phyloP scores from a whole-genome alignment of 2,113 vertebrate species.

The Eublepharis macularius region DNA sequence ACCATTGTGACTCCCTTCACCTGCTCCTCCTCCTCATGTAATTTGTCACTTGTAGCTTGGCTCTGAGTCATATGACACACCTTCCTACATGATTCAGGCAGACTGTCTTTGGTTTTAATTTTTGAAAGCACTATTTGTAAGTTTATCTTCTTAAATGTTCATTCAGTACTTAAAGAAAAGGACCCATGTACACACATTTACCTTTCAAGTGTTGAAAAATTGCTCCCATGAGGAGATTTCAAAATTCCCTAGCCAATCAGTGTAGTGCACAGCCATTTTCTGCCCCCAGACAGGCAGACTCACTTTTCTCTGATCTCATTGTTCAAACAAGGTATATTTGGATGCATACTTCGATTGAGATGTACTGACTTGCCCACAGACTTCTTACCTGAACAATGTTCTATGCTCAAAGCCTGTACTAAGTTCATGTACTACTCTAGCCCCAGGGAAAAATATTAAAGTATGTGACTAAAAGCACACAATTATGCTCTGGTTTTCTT shows the following conservation, averaged over 20 bases:
- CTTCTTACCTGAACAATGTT: no score
- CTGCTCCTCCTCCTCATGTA: no score
- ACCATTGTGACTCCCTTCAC: no score
- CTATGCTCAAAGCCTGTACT: not conserved
- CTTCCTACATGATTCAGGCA: not conserved
- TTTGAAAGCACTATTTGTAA: not conserved
- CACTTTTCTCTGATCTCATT: not conserved
- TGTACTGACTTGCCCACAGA: no score
- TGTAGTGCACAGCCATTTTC: not conserved
- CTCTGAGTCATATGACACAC: not conserved
- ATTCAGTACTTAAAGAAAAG: not conserved
- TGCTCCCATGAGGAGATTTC: not conserved
- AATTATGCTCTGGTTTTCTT: constrained; percentile 52
- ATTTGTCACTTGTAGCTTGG: no score
- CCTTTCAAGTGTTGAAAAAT: not conserved
- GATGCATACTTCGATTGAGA: no score
- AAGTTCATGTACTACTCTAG: not conserved
- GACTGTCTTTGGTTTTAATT: not conserved
- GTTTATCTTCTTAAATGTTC: no score
- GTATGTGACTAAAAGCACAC: constrained; percentile 32
- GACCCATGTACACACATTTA: not conserved
- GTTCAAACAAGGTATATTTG: constrained; percentile 13
- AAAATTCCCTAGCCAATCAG: not conserved
- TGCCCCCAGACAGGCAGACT: not conserved
- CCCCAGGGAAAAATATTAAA: constrained; percentile 50